Conservation (phyloP, 2,113 vertebrate genomes). For the Opisthocomus hoazin region DNA sequence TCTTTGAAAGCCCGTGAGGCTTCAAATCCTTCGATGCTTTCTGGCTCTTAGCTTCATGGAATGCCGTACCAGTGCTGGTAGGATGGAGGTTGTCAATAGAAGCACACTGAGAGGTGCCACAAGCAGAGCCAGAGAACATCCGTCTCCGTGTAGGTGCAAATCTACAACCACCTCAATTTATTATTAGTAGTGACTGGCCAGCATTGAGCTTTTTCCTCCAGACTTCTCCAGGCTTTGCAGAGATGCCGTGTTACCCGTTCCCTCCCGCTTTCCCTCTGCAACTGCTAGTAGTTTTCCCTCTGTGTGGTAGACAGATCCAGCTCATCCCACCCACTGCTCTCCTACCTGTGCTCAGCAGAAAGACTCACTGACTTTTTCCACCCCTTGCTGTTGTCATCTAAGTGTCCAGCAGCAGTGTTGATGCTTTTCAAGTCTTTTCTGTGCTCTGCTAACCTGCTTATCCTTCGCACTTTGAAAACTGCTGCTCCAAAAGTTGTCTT, state of each 20-base stretch:
- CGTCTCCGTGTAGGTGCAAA: neutral
- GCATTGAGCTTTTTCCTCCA: neutral
- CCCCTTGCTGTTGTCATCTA: neutral
- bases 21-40: neutral
- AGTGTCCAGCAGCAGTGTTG: neutral
- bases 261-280: neutral
- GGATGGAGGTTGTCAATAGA: neutral
- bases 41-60: neutral
- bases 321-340: neutral
- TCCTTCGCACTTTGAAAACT: neutral
- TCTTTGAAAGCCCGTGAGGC: neutral
- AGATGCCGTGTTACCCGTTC: neutral
- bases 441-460: neutral
- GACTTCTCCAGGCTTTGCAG: neutral
- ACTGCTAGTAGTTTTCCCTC: neutral
- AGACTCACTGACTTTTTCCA: neutral
- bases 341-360: neutral
- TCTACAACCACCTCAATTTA: no score
- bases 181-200: neutral
- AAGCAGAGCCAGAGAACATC: rapidly evolving
- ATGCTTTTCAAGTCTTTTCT: neutral
- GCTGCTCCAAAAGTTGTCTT: conserved; percentile 5
- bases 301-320: neutral
- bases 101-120: neutral
- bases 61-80: neutral